Percentiles rank a stretch among this genome's conserved stretches.
Conservation (phyloP, 1,140 invertebrate species). For the Caerostris extrusa region DNA sequence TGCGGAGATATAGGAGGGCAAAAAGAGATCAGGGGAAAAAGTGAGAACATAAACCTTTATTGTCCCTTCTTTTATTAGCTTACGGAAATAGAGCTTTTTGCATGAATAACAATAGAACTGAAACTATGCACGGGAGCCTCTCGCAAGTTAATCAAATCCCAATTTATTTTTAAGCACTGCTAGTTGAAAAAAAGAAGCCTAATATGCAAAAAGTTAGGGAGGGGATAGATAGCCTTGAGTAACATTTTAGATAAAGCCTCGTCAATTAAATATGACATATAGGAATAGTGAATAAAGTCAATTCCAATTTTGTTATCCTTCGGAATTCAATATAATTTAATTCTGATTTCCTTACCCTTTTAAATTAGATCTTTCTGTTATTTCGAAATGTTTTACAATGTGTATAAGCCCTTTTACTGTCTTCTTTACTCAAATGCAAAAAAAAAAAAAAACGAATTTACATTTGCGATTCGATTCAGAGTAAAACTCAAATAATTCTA, state of each 20-base stretch:
- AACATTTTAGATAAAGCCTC: neutral
- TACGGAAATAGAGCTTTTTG: neutral
- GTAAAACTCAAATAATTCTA: too few relatives aligned
- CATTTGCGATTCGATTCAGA: too few relatives aligned
- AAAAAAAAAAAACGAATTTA: too few relatives aligned
- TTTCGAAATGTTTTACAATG: too few relatives aligned
- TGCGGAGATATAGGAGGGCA: neutral
- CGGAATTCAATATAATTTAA: too few relatives aligned
- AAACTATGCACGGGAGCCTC: neutral
- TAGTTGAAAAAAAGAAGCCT: neutral
- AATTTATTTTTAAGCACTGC: neutral
- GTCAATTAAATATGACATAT: neutral
- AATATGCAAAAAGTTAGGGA: neutral
- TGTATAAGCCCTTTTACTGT: too few relatives aligned
- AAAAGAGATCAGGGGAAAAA: neutral
- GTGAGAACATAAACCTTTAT: neutral
- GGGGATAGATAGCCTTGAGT: neutral
- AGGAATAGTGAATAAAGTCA: too few relatives aligned
- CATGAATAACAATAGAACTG: neutral
- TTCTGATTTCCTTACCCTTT: too few relatives aligned
- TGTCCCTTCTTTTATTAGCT: neutral
- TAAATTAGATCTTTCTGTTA: too few relatives aligned
- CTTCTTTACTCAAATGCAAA: too few relatives aligned
- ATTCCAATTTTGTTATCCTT: too few relatives aligned
- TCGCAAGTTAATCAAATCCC: neutral